Base-by-base conservation (phyloP, 2,888 invertebrate species). In the Eupithecia dodoneata region DNA sequence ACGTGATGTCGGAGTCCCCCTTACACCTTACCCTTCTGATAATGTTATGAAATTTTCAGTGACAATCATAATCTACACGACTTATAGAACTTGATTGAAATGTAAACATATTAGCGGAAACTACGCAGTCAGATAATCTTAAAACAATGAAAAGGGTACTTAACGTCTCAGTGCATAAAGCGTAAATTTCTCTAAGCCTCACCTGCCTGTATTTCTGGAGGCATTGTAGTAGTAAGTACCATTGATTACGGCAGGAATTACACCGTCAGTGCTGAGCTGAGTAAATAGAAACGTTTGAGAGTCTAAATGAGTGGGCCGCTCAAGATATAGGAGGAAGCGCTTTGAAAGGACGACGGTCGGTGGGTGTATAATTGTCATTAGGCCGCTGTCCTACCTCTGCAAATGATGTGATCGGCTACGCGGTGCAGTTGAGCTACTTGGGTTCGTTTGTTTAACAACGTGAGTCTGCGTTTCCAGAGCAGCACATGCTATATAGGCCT, bases 181-280 rank as follows among this genome's bases (percentile, higher is more conserved):
- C 63, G 10, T 30, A 63, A 63, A 63, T 63, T 63, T 30, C 10
- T 63, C 18, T 63, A 63, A 63, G 4, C 18, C 30, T 63, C 30
- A 63, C 63, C 63, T 63, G 63, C 10, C 12, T 30, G 63, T 63
- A 63, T 63, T 63, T 30, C 63, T 12, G 63, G 63, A 30, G 4
- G 10, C 30, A 63, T 63, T 63, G 63, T 63, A 63, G 63, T 63
- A 30, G 12, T 15, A 74, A 67, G 71, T 77, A 70, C 65, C 73
- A 70, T 73, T 75, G 73, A 78, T 78, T 78, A 78, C 71, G 59
- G 73, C 30, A 59, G 73, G 75, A 71, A 72, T 67, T 73, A 75
- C 71, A 73, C 45, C 18, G 70, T 69, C 67, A 65, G 72, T 65
- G 52, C 75, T 71, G 70, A 72, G 30, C 74, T 63, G 12, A 73